Conservation (phyloP, 2,797 vertebrate genomes). For the Macropodus opercularis region DNA sequence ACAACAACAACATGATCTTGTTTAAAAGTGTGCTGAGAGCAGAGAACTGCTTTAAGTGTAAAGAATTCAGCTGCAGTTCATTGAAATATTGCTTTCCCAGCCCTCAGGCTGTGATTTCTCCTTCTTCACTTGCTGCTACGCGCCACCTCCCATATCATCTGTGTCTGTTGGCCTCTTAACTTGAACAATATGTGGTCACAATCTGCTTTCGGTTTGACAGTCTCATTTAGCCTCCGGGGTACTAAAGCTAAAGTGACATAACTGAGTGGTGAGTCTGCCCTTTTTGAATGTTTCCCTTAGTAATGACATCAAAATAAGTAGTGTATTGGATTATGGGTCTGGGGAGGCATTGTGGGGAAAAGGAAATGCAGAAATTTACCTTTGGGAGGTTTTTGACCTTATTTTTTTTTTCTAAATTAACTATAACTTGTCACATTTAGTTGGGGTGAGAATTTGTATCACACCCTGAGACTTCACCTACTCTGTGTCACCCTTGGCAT, state of each 20-base stretch:
- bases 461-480: not conserved
- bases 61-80: constrained; percentile 13
- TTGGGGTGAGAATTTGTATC: not conserved
- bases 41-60: constrained; percentile 6
- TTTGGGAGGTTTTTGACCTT: constrained; percentile 4
- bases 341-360: not conserved
- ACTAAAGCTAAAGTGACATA: constrained; percentile 30
- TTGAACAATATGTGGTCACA: constrained; percentile 53
- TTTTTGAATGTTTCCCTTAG: constrained; percentile 39
- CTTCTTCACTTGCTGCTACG: constrained; percentile 26
- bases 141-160: constrained; percentile 51
- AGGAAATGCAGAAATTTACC: not conserved
- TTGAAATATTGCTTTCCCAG: constrained; percentile 17
- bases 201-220: constrained; percentile 52
- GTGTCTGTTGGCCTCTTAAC: constrained; percentile 52
- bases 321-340: constrained; percentile 29
- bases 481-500: not conserved
- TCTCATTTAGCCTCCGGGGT: constrained; percentile 45
- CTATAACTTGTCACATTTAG: not conserved
- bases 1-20: not conserved
- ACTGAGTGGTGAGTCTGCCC: constrained; percentile 40
- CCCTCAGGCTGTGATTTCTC: constrained; percentile 32
- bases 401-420: not conserved
- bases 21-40: not conserved
- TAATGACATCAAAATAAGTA: constrained; percentile 49